Evolutionary conservation across 92 coral and sea anemone species (phyloP).

Genomic region (Heliopora coerulea): DNA sequence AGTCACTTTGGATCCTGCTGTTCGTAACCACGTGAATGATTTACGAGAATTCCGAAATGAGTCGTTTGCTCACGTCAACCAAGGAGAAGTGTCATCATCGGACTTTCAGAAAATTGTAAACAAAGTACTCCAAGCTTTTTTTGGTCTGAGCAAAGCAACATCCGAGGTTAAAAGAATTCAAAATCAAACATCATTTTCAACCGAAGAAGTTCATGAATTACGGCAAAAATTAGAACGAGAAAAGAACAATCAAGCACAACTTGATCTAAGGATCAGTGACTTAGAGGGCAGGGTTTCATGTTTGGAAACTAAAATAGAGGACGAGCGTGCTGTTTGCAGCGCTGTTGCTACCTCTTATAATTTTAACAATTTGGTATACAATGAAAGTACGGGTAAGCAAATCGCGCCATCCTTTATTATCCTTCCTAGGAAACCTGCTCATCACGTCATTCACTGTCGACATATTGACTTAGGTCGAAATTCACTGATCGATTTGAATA

Average conservation of each 20-base stretch:
- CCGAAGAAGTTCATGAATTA: slow-evolving; percentile 25
- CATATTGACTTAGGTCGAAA: slow-evolving; percentile 2
- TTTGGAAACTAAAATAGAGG: not conserved
- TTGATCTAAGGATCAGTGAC: slow-evolving; percentile 10
- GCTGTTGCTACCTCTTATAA: not conserved
- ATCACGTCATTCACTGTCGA: slow-evolving; percentile 2
- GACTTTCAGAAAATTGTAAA: slow-evolving; percentile 32
- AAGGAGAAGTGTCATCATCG: slow-evolving; percentile 25
- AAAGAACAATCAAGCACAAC: not conserved
- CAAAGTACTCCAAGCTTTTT: slow-evolving; percentile 22
- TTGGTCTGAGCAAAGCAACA: slow-evolving; percentile 8
- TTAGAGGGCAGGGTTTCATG: slow-evolving; percentile 16
- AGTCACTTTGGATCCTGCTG: not conserved
- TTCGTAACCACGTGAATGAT: slow-evolving; percentile 18
- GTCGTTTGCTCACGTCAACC: slow-evolving; percentile 34
- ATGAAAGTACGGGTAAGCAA: not conserved
- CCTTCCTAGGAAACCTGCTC: slow-evolving; percentile 8
- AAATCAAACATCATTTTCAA: slow-evolving; percentile 25
- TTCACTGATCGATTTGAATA: not conserved
- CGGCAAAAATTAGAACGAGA: slow-evolving; percentile 14
- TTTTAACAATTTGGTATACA: not conserved
- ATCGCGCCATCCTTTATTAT: not conserved
- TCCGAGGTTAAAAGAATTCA: slow-evolving; percentile 23
- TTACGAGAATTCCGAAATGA: slow-evolving; percentile 31
- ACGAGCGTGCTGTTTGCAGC: not conserved